Evolutionary conservation across 2,888 invertebrate species (phyloP), one percentile per base, ranked within the genome.

Genomic region (Netelia virgata): DNA sequence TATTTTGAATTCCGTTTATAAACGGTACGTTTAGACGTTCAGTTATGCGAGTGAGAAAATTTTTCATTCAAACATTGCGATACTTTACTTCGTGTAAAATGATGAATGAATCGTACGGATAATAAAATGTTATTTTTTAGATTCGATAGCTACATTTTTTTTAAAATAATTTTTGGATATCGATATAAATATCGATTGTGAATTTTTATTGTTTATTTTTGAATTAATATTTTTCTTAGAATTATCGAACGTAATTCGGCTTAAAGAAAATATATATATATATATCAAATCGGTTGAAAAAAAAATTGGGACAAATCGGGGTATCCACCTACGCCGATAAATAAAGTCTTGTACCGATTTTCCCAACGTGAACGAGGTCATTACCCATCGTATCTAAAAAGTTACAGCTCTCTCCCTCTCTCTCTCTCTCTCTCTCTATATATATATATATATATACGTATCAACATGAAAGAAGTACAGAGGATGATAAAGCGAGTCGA

Each of bases 401-500:
- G 10, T n/a, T 36, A 55, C 18, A 55, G 70, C 59, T 53, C 41
- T n/a, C n/a, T n/a, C n/a, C n/a, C n/a, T n/a, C n/a, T n/a, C n/a
- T n/a, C n/a, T n/a, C n/a, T n/a, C n/a, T n/a, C n/a, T n/a, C n/a
- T n/a, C n/a, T n/a, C n/a, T 72, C 72, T 50, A 66, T 28, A 68
- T 64, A 68, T 23, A 53, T 16, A 61, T 23, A 23, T 14, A 59
- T 18, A 76, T 50, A 68, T 3, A 50, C 3, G 18, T 9, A 63
- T 28, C 28, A 28, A 28, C 5, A 5, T 28, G 28, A 28, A 28
- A 28, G 50, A 55, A 43, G 57, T 68, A 41, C 36, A 64, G 23
- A 61, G 23, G 61, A 86, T 75, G 84, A 83, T 84, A 78, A 81
- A 86, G 50, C 76, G 82, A 75, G 84, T 53, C 70, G 82, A 81